Percentiles rank a stretch among this genome's conserved stretches.
Conservation (phyloP, 2,888 invertebrate species). For the Acleris emargana region DNA sequence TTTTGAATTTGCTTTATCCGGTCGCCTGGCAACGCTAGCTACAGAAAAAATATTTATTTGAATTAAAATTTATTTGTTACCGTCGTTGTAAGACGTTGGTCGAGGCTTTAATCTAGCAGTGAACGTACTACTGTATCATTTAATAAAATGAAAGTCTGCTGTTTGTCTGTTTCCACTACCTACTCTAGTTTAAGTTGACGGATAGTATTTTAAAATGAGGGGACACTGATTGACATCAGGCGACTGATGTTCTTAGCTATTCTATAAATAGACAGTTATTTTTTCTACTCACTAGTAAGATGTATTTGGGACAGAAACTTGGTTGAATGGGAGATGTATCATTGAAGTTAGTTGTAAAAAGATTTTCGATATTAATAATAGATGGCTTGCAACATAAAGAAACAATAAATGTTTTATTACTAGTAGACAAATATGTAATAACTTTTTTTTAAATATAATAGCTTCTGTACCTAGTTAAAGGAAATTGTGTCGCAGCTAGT, state of each 20-base stretch:
- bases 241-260: slow-evolving; percentile 46
- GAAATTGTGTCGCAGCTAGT: no score
- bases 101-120: no score
- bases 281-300: slow-evolving; percentile 16
- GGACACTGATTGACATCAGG: slow-evolving; percentile 61
- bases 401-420: no score
- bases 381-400: background rate
- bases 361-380: background rate
- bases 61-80: no score
- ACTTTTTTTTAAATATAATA: no score
- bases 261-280: slow-evolving; percentile 34
- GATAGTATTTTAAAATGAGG: slow-evolving; percentile 58
- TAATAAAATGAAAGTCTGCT: slow-evolving; percentile 5
- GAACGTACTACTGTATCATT: no score
- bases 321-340: slow-evolving; percentile 7
- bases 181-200: slow-evolving; percentile 51
- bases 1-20: no score
- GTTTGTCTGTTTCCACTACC: slow-evolving; percentile 4
- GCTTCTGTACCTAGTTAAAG: no score
- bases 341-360: slow-evolving; percentile 1
- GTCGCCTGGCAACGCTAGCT: no score
- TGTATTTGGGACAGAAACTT: slow-evolving; percentile 17
- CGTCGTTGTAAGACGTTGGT: no score
- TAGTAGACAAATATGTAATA: no score
- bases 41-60: no score